Base-by-base conservation (phyloP, 2,888 invertebrate genomes). In the Rosalia funebris region DNA sequence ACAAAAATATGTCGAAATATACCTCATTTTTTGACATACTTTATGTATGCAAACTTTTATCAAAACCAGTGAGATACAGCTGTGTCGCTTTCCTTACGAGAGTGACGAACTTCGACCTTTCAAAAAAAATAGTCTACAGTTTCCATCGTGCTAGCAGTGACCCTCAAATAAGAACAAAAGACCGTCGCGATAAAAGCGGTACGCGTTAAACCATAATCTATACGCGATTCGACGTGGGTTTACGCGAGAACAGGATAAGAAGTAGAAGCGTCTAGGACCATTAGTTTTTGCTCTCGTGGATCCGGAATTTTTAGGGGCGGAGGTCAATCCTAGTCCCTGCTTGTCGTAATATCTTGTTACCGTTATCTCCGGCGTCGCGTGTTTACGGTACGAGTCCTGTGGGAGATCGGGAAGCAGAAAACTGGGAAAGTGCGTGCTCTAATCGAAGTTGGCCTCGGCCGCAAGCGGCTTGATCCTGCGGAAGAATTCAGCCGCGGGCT, bases 351-450 rank as follows among this genome's bases (percentile, higher is more conserved):
- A 17, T 37, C 36, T 37, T 37, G 36, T 48, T 48, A 48, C 48
- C 16, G 48, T 37, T 48, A 37, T 48, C 36, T 48, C 36, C 48
- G 32, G 10, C 36, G 17, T 48, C 36, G 48, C 48, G 36, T 17
- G 37, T 48, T 48, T 17, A 37, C 48, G 19, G 36, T 48, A 48
- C 48, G 36, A 36, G 36, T 37, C 36, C 48, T 48, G 36, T 48
- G 48, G 36, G 48, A 48, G 48, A 48, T 48, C 48, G 48, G 19
- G 34, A 47, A 47, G 15, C 34, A 17, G 48, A 31, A 17, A 48
- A 41, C 19, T n/a, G 36, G 48, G 36, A 48, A 48, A 48, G 25
- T 25, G 37, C 36, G 48, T 17, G 37, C n/a, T 7, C 32, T 48
- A 48, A 48, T 48, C 48, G 48, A 48, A 12, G 48, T 36, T 19